Evolutionary conservation across 2,113 vertebrate species (phyloP), one percentile per base, ranked within the genome.

Genomic region (Nymphicus hollandicus): DNA sequence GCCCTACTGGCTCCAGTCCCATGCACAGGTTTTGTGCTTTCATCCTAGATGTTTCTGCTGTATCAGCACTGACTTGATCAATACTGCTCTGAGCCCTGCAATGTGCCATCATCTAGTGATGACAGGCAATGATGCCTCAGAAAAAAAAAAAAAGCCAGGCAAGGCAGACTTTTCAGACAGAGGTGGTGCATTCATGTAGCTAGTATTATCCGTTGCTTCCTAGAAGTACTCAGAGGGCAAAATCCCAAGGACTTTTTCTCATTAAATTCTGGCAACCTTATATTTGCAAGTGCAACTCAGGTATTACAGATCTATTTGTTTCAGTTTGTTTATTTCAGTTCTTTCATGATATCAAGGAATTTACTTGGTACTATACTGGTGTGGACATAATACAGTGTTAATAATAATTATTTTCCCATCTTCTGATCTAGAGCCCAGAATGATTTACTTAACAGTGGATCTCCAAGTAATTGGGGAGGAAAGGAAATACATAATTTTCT

Each of bases 181-280:
- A 91, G 20, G 14, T 53, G 16, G 27, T 47, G 12, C 0, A 2
- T 17, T 63, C 6, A 0, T 2, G 14, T 12, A 41, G 7, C 41
- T 78, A 1, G 1, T 12, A 0, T 5, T 13, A 35, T 33, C 20
- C 10, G 3, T 27, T 27, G 50, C 55, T 56, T 61, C 35, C 39
- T n/a, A 28, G 23, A 44, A 37, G n/a, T 27, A 16, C 13, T 35
- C 27, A 14, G 27, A 66, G 33, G 46, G 37, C 13, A 71, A 68
- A 86, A 61, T 64, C 39, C 66, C 6, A 3, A 39, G 33, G 46
- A 14, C 23, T 77, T 41, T 8, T 25, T 90, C 52, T 35, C 20
- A 9, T n/a, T 12, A 47, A 66, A 52, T 35, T 35, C 61, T 44
- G 12, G 5, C 17, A 10, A 22, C 1, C 15, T 61, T n/a, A 0